Evolutionary conservation across 2,113 vertebrate genomes (phyloP), one percentile per base, ranked within the genome.

Genomic region (Sinocyclocheilus anophthalmus): DNA sequence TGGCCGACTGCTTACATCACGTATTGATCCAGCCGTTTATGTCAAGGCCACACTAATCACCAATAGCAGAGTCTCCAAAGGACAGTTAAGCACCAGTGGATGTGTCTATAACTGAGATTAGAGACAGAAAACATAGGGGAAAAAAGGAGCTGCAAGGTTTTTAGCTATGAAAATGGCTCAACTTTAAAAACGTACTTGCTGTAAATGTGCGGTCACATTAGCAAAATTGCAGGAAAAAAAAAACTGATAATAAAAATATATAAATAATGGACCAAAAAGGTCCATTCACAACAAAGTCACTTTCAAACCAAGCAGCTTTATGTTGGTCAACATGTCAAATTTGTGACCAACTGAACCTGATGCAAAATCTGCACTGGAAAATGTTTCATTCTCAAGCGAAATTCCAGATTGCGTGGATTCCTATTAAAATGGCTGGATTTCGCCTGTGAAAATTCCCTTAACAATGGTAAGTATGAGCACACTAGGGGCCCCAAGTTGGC

Each of bases 11-110:
- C 85, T 91, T 91, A 88, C 92, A 92, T 92, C 91, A 90, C 83
- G 85, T 93, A 94, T 94, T 91, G 93, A 94, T 94, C 89, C 85
- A 86, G 89, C 90, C 88, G 91, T 93, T 93, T 92, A 76, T 90
- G 89, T 92, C 89, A 90, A 91, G 57, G 75, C 61, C 70, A 83
- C 84, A 87, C 88, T 91, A 90, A 93, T 93, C 90, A 91, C 76
- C 84, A 89, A 86, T 86, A 91, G 90, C 12, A 76, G 85, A 88
- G 84, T 90, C 87, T 92, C 81, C 42, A 88, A 89, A 87, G 86
- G 83, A 83, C 87, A 91, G 84, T 88, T 89, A 94, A 91, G 89
- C 22, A 9, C 73, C n/a, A 50, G 5, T 12, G 72, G 22, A 75
- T 75, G 39, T 4, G 30, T 37, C 67, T 69, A 7, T 7, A 16